These are phyloP conservation scores for Passer montanus DNA, from an alignment of 2,113 vertebrate genomes.

Conservation along the genomic window DNA sequence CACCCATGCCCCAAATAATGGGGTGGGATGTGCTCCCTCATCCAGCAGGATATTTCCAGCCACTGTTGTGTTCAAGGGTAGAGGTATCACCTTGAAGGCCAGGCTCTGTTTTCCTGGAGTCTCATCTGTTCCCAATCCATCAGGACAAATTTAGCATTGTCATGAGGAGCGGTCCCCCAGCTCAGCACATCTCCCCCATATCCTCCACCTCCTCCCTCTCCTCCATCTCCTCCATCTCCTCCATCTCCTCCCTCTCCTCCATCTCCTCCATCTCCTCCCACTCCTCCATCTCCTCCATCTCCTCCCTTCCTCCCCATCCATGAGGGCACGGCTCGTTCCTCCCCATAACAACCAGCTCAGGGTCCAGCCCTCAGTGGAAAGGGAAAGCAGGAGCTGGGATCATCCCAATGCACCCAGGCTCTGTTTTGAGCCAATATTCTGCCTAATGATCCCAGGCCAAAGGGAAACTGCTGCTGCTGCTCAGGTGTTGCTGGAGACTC, in stretches of 20 bases:
- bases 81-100: neutral
- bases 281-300: neutral
- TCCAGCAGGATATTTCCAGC: neutral
- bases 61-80: neutral
- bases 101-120: neutral
- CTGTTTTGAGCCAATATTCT: neutral
- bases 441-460: neutral
- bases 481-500: neutral
- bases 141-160: neutral
- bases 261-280: too few species aligned
- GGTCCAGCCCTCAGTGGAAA: neutral
- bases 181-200: neutral
- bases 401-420: neutral
- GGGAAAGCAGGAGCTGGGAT: neutral
- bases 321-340: neutral
- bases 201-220: neutral
- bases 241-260: neutral
- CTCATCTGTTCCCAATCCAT: neutral
- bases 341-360: neutral
- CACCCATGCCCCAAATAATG: fast-evolving
- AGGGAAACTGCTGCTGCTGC: neutral
- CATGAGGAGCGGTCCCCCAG: fast-evolving
- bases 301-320: neutral
- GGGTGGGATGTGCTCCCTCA: neutral
- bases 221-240: neutral